Evolutionary conservation across 2,888 invertebrate species (phyloP), one percentile per base, ranked within the genome.

Genomic region (Perizoma affinitatum): DNA sequence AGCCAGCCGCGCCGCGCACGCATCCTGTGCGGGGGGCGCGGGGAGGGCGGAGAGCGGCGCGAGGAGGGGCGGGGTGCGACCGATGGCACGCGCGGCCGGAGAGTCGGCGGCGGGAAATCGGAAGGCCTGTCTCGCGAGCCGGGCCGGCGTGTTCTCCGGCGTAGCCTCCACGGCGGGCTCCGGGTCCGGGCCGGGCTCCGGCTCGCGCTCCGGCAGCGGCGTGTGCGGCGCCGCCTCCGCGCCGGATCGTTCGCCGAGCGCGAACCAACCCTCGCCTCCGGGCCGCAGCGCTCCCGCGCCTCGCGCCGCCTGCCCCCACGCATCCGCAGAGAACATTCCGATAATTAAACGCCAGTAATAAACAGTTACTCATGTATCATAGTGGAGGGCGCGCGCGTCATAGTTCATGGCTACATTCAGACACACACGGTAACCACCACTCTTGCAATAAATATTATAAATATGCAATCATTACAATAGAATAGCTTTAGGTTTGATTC

Each of bases 141-240:
- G 73, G 95, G 74, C 58, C 22, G 97, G 97, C 42, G 97, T 97
- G 49, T 97, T 97, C 90, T 97, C 97, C 0, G 97, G 61, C 43
- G 61, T 62, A 8, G 61, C 61, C 58, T 63, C 62, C 33, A 58
- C 62, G 42, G 63, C 66, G 54, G 95, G 93, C 75, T 91, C 89
- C 45, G 85, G 88, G 54, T 79, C 97, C 47, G 97, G 96, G 90
- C 97, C 97, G 5, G 85, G 88, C 54, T 79, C 97, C 47, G 97
- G 96, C 90, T 97, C 97, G 5, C 97, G 96, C 90, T 88, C 78
- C 76, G 94, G 87, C 80, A 94, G 77, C 64, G 92, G 91, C 65
- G 91, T 91, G 77, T 85, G 86, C 56, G 92, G 91, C 45, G 92
- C 90, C 9, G 90, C 87, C 86, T 97, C 96, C 38, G 73, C 72